These are phyloP conservation scores for Astyanax mexicanus DNA, from an alignment of 2,797 vertebrate genomes.

Conservation along the genomic window DNA sequence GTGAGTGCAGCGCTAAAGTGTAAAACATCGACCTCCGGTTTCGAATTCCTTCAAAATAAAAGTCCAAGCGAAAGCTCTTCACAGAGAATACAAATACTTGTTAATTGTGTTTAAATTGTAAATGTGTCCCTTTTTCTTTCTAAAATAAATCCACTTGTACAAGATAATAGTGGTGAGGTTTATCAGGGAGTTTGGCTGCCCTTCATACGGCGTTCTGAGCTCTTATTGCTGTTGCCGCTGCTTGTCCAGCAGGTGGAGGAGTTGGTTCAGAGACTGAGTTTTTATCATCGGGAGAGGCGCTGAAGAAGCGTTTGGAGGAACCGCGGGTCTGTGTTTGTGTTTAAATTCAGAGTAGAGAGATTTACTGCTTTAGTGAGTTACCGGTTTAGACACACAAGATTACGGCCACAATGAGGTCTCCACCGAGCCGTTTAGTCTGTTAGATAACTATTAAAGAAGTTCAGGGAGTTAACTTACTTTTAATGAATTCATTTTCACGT, in stretches of 20 bases:
- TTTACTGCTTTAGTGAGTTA: neutral
- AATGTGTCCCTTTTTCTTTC: neutral
- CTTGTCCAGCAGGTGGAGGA: conserved; percentile 2
- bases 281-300: neutral
- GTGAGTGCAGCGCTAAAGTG: too few relatives aligned
- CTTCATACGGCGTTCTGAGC: too few relatives aligned
- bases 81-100: neutral
- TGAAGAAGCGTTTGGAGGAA: conserved; percentile 34
- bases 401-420: too few relatives aligned
- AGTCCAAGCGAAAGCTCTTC: neutral
- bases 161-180: too few relatives aligned
- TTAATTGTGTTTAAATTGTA: neutral
- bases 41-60: conserved; percentile 49
- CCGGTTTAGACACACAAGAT: too few relatives aligned
- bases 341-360: too few relatives aligned
- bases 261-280: neutral
- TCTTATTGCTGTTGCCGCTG: neutral
- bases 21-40: neutral
- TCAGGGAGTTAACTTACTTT: too few relatives aligned
- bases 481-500: too few relatives aligned
- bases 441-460: too few relatives aligned
- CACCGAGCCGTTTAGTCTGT: too few relatives aligned
- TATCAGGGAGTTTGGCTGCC: too few relatives aligned
- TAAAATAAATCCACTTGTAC: too few relatives aligned
- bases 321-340: conserved; percentile 51